Base-by-base conservation (phyloP, 1,140 invertebrate species). In the Aphidius gifuensis region DNA sequence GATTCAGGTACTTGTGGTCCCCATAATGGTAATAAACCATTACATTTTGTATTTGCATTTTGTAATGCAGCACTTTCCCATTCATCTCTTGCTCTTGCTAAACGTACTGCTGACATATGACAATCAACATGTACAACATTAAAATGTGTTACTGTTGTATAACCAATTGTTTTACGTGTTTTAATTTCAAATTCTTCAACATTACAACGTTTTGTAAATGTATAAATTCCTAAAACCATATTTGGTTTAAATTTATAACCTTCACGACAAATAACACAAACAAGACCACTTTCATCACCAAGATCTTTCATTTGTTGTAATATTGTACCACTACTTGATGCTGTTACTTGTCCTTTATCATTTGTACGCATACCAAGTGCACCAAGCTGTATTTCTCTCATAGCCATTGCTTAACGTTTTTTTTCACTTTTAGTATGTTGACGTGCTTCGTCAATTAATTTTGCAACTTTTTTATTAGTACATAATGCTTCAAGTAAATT, bases 41-140 rank as follows among this genome's bases (percentile, higher is more conserved):
- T 99, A 76, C 97, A 99, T 64, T 93, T 91, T 0, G 96, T 98
- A 71, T 97, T 98, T 0, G 95, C 95, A 81, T 99, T 99, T 79
- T 99, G 96, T 48, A 99, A 82, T 5, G 95, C 94, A 1, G 97
- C 96, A 62, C 93, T 95, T 76, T 98, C 96, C 97, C 96, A 98
- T 80, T 98, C 96, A 72, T 98, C 96, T 61, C 96, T 86, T 0
- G 85, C 86, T 6, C 87, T 84, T 0, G 87, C 86, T 21, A 88
- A 73, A 43, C 88, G 80, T 44, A 99, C 96, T 53, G 96, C 96
- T 8, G 93, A 93, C 85, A 96, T 94, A 78, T 99, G 96, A 76
- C 97, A 99, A 75, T 99, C 96, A 9, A 98, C 90, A 80, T 99
- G 97, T 5, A 99, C 94, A 9, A 98, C 90, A 81, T 99, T 99